Percentiles rank a stretch among this genome's conserved stretches.
Conservation (phyloP, 2,797 vertebrate species). For the Acipenser ruthenus region DNA sequence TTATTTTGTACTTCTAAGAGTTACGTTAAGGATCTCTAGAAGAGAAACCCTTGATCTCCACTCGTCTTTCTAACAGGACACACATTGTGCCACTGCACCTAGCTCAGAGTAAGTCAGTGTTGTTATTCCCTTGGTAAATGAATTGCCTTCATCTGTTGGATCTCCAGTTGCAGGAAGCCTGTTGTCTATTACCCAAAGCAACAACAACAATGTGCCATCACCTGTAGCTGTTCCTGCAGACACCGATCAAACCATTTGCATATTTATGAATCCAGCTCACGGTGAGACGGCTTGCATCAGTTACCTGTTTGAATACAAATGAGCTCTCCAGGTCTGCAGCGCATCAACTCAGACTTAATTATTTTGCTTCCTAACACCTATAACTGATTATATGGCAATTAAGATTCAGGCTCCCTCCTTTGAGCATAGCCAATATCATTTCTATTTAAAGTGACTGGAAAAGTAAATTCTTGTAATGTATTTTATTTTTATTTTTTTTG, state of each 20-base stretch:
- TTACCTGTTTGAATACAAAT: constrained; percentile 31
- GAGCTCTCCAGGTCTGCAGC: constrained; percentile 20
- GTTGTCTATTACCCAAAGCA: constrained; percentile 1
- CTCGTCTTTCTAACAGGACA: not conserved
- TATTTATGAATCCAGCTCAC: constrained; percentile 23
- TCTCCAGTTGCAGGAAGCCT: not conserved
- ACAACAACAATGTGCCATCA: constrained; percentile 6
- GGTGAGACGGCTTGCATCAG: constrained; percentile 19
- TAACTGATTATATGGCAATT: constrained; percentile 59
- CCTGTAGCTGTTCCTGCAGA: constrained; percentile 13
- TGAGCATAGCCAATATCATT: constrained; percentile 40
- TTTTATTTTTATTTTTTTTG: constrained; percentile 14
- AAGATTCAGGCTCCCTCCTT: constrained; percentile 54
- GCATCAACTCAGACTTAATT: constrained; percentile 17
- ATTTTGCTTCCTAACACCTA: constrained; percentile 28
- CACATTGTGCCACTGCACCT: not conserved
- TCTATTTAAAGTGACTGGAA: constrained; percentile 19
- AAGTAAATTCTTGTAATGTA: constrained; percentile 22
- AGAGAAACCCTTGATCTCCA: too few species aligned
- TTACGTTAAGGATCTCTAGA: too few species aligned
- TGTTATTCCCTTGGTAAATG: constrained; percentile 1
- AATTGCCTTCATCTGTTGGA: constrained; percentile 8
- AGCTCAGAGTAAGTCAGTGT: constrained; percentile 1
- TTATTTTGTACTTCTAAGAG: too few species aligned
- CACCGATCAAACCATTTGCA: constrained; percentile 18